Evolutionary conservation across 2,888 invertebrate species (phyloP).

Genomic region (Apocheima hispidaria): DNA sequence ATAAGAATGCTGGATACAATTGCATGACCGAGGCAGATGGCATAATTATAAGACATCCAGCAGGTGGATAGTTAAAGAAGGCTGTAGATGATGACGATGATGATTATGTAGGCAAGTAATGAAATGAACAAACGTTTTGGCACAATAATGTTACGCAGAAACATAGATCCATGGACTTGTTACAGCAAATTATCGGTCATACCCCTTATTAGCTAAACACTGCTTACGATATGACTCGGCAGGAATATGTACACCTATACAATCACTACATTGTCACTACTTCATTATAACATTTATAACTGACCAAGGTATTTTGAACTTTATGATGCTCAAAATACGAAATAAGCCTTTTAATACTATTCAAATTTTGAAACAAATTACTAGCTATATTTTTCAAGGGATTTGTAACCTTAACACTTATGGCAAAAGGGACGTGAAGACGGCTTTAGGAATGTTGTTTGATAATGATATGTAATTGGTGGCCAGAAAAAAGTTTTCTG

Average conservation of each 20-base stretch:
- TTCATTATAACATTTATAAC: conserved; percentile 25
- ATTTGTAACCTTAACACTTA: conserved; percentile 18
- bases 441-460: conserved; percentile 6
- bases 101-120: too few relatives aligned
- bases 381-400: background rate
- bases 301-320: conserved; percentile 18
- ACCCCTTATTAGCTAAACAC: conserved; percentile 31
- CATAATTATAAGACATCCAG: too few relatives aligned
- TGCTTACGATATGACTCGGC: conserved; percentile 34
- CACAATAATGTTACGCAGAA: background rate
- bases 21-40: too few relatives aligned
- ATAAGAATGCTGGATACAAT: too few relatives aligned
- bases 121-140: too few relatives aligned
- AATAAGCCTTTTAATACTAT: background rate
- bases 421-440: background rate
- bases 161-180: conserved; percentile 15
- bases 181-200: conserved; percentile 25
- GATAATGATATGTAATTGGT: conserved; percentile 40
- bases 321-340: conserved; percentile 12
- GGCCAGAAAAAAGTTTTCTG: conserved; percentile 47
- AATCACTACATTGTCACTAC: conserved; percentile 34
- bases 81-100: too few relatives aligned
- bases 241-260: conserved; percentile 31
- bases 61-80: too few relatives aligned
- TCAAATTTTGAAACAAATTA: conserved; percentile 1